Evolutionary conservation across 2,888 invertebrate genomes (phyloP), one percentile per base, ranked within the genome.

Genomic region (Acrocyrtus sp.): DNA sequence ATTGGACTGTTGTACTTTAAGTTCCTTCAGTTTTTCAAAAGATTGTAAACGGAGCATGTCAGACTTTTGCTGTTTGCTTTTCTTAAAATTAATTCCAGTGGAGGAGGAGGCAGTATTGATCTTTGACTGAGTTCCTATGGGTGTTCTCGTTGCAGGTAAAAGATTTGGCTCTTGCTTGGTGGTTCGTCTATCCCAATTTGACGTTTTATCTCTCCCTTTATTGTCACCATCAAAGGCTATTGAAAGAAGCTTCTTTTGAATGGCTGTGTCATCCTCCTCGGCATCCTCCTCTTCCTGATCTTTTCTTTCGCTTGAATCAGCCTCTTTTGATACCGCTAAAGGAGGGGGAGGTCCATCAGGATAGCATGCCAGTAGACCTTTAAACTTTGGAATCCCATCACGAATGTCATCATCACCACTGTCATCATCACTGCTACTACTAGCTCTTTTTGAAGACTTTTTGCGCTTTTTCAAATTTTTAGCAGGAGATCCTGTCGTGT

Each of bases 11-110:
- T 69, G 74, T 39, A 51, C 53, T 19, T 68, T 70, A n/a, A 73
- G 21, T 21, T 74, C 65, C 17, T 67, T 57, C 43, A 67, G 60
- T 12, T 65, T 72, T 10, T 79, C 70, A 27, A 80, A 26, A 1
- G 79, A 79, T 34, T 80, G 72, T 8, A 75, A 50, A n/a, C 80
- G 65, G 1, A 77, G 54, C 22, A 65, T 10, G 43, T 80, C 78
- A 10, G 80, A 80, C 50, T 76, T 77, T 24, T 72, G 65, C 27
- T 78, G 75, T 39, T 78, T 78, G 19, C 41, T 56, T 43, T 77
- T 74, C 45, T 77, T 78, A 39, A 79, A 79, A 21, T 69, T 69
- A 15, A 79, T 62, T n/a, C 68, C 70, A 12, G 45, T 43, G 61
- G 26, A 17, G 22, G 48, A 8, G 34, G 27, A 15, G 21, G 15